phyloP scores from a whole-genome alignment of 2,113 vertebrate species.

The Podarcis cretensis region DNA sequence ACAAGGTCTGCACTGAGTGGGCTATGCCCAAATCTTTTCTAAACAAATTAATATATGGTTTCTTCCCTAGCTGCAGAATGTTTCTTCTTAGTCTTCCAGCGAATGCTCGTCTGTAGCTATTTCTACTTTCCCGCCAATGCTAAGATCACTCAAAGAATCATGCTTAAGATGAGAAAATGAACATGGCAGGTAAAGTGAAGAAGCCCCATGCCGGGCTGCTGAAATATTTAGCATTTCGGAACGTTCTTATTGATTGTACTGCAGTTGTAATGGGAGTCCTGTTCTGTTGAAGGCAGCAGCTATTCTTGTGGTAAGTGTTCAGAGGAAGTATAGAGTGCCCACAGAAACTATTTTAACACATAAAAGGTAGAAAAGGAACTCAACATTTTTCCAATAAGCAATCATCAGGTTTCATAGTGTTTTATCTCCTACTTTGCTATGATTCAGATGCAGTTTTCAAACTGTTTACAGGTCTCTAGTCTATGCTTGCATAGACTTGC shows the following conservation, averaged over 20 bases:
- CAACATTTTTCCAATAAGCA: not conserved
- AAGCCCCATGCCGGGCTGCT: not conserved
- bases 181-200: not conserved
- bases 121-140: not conserved
- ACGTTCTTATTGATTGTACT: not conserved
- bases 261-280: not conserved
- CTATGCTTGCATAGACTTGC: not conserved
- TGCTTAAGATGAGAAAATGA: not conserved
- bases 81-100: not conserved
- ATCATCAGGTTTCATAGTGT: not conserved
- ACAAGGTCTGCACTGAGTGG: no score
- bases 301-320: not conserved
- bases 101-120: not conserved
- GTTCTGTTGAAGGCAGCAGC: not conserved
- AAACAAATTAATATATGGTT: not conserved
- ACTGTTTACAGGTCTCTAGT: not conserved
- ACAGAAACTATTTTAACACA: not conserved
- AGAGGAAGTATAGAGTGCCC: not conserved
- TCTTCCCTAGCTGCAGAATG: not conserved
- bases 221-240: not conserved
- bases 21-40: no score
- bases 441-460: not conserved
- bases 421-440: not conserved
- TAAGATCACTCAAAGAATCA: not conserved
- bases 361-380: constrained; percentile 6